Base-by-base conservation (phyloP, 1,140 invertebrate species). In the Drosophila parabipectinata region DNA sequence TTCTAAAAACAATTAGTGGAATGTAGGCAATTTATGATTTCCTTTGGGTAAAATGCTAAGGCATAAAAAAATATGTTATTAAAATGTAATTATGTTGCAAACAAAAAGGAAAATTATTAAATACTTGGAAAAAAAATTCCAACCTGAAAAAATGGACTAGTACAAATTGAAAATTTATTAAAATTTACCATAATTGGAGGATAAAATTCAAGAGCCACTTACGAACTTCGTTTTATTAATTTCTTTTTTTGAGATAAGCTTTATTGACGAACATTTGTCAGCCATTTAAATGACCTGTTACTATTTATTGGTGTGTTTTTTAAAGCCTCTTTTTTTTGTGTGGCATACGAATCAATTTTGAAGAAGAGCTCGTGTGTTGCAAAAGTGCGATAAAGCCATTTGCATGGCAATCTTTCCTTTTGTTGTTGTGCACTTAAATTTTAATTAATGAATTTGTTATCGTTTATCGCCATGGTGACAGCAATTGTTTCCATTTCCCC, bases 381-480 rank as follows among this genome's bases (percentile, higher is more conserved):
- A 63, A 44, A 39, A 21, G 24, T 51, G 34, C 47, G 72, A 75
- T 76, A 75, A 59, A 75, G 68, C 39, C 58, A 74, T 74, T 75
- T 75, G 72, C 71, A 74, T 74, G 58, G 30, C 45, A 64, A 52
- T 52, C 24, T 63, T 30, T 41, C 44, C 21, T 21, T 41, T 57
- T 76, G 44, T 73, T 79, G 32, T 52, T 73, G n/a, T 55, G 52
- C 61, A 68, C 55, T 75, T 60, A 67, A 55, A 75, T 77, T 84
- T 85, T 59, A 71, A 74, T 85, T 85, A 85, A 77, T 85, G 77
- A 74, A 55, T 74, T 74, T 85, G 68, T 74, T 73, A 80, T 85
- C 61, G 72, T 66, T 77, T 80, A 77, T 77, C 56, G 81, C 50
- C 41, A 80, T 84, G 57, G 72, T 80, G 77, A 85, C 81, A 85